Base-by-base conservation (phyloP, 2,888 invertebrate genomes). In the Arge pagana region DNA sequence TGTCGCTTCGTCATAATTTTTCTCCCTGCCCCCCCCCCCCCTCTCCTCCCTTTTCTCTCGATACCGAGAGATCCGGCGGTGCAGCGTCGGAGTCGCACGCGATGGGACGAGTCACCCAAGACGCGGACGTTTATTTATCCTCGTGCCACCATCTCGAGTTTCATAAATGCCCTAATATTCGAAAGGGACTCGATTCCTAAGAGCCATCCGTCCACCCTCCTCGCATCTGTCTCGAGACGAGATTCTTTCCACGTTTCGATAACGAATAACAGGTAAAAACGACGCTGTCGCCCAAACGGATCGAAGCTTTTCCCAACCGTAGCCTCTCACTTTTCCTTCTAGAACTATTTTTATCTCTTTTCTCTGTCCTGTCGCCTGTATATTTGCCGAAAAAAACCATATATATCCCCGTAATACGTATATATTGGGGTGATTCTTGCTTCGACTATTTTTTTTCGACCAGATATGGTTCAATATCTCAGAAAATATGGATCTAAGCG, bases 131-230 rank as follows among this genome's bases (percentile, higher is more conserved):
- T 41, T 41, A 41, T 37, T 48, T 30, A 48, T 48, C 52, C 48
- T 36, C 50, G 42, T 40, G 50, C 40, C 18, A 33, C 45, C 45
- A 48, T 36, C 26, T 52, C 52, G 53, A 37, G 56, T 67, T 64
- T 62, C 66, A 54, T 59, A 59, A 64, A 33, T 59, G 62, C 60
- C 59, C 58, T 60, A 61, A 63, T 64, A 63, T 59, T 56, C 54
- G 53, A 33, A 53, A 37, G 50, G 48, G 39, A 18, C 19, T 31
- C 45, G 24, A 15, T 15, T n/a, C n/a, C n/a, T n/a, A n/a, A 40
- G 6, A 26, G n/a, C 8, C 8, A 21, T 40, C 40, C 16, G 15
- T 24, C n/a, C 18, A 8, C 10, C 26, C 21, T 40, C 40, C 15
- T 16, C 3, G 16, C 16, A 24, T 7, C 26, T 1, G n/a, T 24